phyloP scores from a whole-genome alignment of 2,113 vertebrate species.

The Oenanthe oenanthe region DNA sequence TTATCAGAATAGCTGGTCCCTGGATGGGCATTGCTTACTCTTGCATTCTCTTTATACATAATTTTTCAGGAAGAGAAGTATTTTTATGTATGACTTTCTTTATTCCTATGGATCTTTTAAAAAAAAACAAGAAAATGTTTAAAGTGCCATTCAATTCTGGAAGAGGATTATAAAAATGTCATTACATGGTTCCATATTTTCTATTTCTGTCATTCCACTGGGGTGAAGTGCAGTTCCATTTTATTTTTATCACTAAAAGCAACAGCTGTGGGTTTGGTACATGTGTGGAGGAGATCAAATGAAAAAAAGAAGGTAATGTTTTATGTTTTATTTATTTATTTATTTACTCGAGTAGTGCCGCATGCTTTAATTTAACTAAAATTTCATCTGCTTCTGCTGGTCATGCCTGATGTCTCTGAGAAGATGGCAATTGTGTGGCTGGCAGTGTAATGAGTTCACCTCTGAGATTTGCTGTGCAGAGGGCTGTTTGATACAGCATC shows the following conservation, averaged over 20 bases:
- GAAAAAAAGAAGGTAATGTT: background rate
- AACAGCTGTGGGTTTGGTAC: conserved; percentile 1
- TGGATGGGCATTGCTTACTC: background rate
- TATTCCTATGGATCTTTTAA: conserved; percentile 17
- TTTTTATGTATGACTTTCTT: background rate
- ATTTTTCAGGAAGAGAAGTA: background rate
- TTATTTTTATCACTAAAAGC: conserved; percentile 44
- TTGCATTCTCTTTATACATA: background rate
- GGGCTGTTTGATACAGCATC: conserved; percentile 34
- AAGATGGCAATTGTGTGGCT: conserved; percentile 42
- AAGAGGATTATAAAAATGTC: conserved; percentile 8
- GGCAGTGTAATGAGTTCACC: conserved; percentile 55
- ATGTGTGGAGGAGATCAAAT: background rate
- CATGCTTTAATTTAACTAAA: conserved; percentile 27
- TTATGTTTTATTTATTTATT: background rate
- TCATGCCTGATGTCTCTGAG: conserved; percentile 40
- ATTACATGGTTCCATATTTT: background rate
- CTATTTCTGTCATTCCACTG: conserved; percentile 1
- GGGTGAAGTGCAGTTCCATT: background rate
- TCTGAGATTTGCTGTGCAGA: conserved; percentile 14
- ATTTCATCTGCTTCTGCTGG: conserved; percentile 46
- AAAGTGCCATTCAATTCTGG: background rate
- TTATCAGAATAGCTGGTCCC: conserved; percentile 8
- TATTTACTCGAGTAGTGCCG: background rate
- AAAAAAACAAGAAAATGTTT: background rate